Evolutionary conservation across 2,888 invertebrate genomes (phyloP).

Genomic region (Dicyrtomina minuta): DNA sequence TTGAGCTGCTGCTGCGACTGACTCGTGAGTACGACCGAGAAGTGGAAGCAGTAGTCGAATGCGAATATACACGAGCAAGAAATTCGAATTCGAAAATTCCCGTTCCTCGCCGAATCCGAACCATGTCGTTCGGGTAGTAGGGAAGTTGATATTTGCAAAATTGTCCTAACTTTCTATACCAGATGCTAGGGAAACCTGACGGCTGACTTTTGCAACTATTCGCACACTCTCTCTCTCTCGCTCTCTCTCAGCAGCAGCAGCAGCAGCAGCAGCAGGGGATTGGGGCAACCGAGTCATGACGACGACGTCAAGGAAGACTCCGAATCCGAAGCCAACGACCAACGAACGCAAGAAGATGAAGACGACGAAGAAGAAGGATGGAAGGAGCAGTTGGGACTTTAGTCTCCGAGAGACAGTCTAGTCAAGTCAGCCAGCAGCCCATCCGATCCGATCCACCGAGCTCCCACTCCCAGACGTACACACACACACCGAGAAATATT

Average conservation of each 20-base stretch:
- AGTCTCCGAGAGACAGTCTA: no score
- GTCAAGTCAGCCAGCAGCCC: no score
- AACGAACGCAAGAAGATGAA: background rate
- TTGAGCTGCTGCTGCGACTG: slow-evolving; percentile 8
- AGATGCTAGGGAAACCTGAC: slow-evolving; percentile 26
- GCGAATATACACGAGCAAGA: background rate
- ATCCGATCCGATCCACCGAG: background rate
- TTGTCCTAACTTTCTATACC: background rate
- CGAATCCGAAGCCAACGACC: background rate
- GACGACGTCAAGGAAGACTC: background rate
- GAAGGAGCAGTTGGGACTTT: background rate
- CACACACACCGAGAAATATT: slow-evolving; percentile 11
- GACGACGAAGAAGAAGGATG: background rate
- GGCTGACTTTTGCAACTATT: slow-evolving; percentile 29
- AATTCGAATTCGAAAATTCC: no score
- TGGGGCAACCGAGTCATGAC: background rate
- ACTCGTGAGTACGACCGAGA: background rate
- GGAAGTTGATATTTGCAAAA: slow-evolving; percentile 11
- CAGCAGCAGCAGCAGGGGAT: no score
- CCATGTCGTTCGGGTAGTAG: no score
- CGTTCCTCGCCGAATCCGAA: no score
- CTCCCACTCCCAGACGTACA: background rate
- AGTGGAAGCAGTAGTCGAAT: background rate
- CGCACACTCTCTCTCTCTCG: slow-evolving; percentile 1
- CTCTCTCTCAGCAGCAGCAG: background rate